Percentiles rank a stretch among this genome's conserved stretches.
Evolutionary conservation across 2,797 vertebrate species (phyloP).

Genomic region (Sebastes alutus): DNA sequence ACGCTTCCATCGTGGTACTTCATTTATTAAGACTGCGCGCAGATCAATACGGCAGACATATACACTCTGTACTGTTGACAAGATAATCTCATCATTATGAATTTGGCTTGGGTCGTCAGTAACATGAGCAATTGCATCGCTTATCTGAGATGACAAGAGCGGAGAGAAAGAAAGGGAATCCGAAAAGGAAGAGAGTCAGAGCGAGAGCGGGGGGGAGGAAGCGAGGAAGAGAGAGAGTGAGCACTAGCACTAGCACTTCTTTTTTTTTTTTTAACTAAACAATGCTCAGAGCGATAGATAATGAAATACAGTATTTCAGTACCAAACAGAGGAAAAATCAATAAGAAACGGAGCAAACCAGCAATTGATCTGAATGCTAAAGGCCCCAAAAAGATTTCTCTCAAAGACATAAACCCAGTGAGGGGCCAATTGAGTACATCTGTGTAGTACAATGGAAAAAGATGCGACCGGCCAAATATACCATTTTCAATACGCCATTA

Average conservation of each 20-base stretch:
- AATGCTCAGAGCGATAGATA: constrained; percentile 60
- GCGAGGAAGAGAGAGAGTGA: neutral
- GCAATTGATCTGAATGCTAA: constrained; percentile 72
- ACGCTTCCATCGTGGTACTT: constrained; percentile 71
- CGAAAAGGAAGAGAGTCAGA: constrained; percentile 12
- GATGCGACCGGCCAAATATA: constrained; percentile 47
- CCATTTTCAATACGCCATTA: constrained; percentile 60
- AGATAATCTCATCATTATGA: constrained; percentile 86
- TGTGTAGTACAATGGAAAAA: constrained; percentile 46
- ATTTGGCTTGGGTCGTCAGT: constrained; percentile 80
- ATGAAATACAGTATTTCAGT: constrained; percentile 69
- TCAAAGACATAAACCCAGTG: constrained; percentile 59
- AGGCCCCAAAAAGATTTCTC: constrained; percentile 60
- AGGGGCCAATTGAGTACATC: constrained; percentile 59
- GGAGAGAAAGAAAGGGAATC: constrained; percentile 44
- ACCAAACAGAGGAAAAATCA: constrained; percentile 67
- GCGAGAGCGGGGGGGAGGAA: neutral
- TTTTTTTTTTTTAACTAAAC: constrained; percentile 44
- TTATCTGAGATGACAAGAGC: constrained; percentile 79
- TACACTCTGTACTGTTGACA: constrained; percentile 80
- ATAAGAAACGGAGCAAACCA: constrained; percentile 63
- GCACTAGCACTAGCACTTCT: neutral
- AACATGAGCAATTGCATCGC: constrained; percentile 79
- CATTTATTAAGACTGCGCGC: constrained; percentile 79
- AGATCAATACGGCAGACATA: constrained; percentile 80